Evolutionary conservation across 2,113 vertebrate species (phyloP).

Genomic region (Muntiacus muntjak): DNA sequence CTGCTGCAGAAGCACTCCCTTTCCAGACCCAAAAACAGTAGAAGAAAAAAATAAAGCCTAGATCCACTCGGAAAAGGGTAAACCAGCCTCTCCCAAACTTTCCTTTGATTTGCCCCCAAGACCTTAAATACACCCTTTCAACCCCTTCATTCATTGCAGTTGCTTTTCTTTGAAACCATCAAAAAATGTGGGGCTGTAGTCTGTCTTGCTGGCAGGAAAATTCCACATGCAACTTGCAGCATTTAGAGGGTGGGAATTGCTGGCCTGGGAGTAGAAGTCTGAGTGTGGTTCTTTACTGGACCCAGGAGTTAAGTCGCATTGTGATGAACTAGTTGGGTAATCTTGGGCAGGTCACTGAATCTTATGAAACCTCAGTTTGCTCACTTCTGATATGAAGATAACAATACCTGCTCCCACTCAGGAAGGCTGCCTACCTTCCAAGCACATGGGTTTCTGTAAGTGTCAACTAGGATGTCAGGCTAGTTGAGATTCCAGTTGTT

Average conservation of each 20-base stretch:
- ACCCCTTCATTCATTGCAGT: slow-evolving; percentile 30
- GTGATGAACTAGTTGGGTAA: neutral
- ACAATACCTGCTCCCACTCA: neutral
- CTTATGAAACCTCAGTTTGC: neutral
- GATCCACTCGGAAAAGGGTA: slow-evolving; percentile 20
- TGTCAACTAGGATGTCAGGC: neutral
- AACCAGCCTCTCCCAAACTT: neutral
- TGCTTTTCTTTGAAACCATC: slow-evolving; percentile 53
- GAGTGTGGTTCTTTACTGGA: neutral
- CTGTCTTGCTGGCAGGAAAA: slow-evolving; percentile 43
- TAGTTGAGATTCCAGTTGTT: neutral
- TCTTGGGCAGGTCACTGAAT: neutral
- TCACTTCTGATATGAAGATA: neutral
- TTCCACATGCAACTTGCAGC: neutral
- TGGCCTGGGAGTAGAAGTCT: neutral
- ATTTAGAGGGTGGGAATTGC: neutral
- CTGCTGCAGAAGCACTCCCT: neutral
- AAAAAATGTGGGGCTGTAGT: slow-evolving; percentile 2
- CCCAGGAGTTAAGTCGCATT: neutral
- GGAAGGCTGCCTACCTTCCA: neutral
- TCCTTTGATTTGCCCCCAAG: slow-evolving; percentile 34
- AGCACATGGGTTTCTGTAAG: neutral
- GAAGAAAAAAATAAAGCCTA: neutral
- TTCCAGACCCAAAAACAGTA: slow-evolving; percentile 20
- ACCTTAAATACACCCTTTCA: slow-evolving; percentile 47